phyloP scores from a whole-genome alignment of 2,888 invertebrate species.

The Creontiades dilutus region DNA sequence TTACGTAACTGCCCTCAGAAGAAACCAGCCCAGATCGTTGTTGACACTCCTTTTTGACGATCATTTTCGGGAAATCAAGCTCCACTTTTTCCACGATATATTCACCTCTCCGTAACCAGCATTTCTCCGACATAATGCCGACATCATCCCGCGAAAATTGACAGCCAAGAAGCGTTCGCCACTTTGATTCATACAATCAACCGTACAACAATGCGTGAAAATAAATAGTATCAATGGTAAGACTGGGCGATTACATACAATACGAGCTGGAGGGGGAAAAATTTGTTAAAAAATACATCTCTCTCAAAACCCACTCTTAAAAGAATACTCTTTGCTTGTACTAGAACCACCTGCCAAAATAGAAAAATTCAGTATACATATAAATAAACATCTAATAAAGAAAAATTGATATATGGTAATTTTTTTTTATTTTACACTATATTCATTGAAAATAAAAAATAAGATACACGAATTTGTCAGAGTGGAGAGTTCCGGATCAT shows the following conservation, averaged over 20 bases:
- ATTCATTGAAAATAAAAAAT: constrained; percentile 69
- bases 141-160: not conserved
- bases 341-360: constrained; percentile 45
- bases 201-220: not conserved
- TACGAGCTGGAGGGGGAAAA: not conserved
- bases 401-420: constrained; percentile 65
- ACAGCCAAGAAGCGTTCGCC: not conserved
- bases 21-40: too few relatives aligned
- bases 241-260: not conserved
- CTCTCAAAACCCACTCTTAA: constrained; percentile 29
- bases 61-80: not conserved
- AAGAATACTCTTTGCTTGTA: constrained; percentile 43
- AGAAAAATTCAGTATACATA: constrained; percentile 65
- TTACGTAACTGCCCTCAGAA: too few relatives aligned
- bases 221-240: constrained; percentile 13
- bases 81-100: not conserved
- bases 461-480: constrained; percentile 67
- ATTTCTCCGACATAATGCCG: not conserved
- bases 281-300: constrained; percentile 33
- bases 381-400: constrained; percentile 70
- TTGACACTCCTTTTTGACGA: too few relatives aligned
- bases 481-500: constrained; percentile 70
- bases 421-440: constrained; percentile 62
- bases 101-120: not conserved
- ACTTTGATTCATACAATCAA: not conserved